These are phyloP conservation scores for Neodiprion virginianus DNA, from an alignment of 1,140 invertebrate genomes.

Conservation along the genomic window DNA sequence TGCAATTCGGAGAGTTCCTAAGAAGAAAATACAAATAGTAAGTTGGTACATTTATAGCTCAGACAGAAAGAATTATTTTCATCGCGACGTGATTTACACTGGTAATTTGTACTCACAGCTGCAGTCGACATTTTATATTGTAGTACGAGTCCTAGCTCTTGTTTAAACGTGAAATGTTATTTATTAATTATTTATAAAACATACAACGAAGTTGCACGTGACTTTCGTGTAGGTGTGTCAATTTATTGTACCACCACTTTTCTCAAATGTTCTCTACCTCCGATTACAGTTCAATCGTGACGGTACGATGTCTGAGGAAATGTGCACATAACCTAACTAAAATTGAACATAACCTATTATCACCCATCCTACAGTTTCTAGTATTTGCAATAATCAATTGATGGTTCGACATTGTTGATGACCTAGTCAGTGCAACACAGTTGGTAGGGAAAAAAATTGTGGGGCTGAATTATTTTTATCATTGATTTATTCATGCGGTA, in stretches of 20 bases:
- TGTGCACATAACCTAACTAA: background rate
- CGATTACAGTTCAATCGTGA: background rate
- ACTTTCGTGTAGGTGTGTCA: background rate
- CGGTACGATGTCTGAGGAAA: background rate
- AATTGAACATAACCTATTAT: background rate
- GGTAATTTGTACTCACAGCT: background rate
- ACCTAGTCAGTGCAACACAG: background rate
- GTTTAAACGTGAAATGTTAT: background rate
- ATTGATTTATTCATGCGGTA: background rate
- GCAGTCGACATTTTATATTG: background rate
- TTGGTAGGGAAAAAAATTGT: background rate
- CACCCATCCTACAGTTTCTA: too few relatives aligned
- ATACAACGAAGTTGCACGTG: background rate
- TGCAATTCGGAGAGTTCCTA: slow-evolving; percentile 51
- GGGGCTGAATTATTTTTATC: background rate
- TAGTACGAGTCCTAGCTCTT: background rate
- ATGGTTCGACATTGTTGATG: background rate
- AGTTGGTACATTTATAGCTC: too few relatives aligned
- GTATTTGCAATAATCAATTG: background rate
- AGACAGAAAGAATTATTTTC: background rate
- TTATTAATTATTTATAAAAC: background rate
- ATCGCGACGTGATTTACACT: background rate
- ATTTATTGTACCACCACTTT: background rate
- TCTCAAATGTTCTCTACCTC: background rate
- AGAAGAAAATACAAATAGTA: background rate